Conservation (phyloP, 2,888 invertebrate genomes). For the Drosophila macrothrix region DNA sequence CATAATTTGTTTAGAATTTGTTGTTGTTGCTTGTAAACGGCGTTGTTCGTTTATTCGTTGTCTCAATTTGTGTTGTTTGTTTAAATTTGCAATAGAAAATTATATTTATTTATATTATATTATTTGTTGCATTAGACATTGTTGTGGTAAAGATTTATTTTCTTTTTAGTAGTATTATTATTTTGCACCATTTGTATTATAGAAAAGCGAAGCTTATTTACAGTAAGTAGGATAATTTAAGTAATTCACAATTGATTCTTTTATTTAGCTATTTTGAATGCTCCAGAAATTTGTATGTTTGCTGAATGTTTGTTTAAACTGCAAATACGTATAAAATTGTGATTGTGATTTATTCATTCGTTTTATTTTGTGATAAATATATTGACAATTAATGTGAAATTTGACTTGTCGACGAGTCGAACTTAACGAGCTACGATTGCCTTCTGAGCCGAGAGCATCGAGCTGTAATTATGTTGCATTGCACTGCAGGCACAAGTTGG, state of each 20-base stretch:
- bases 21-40: constrained; percentile 64
- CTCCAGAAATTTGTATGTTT: constrained; percentile 25
- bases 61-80: constrained; percentile 55
- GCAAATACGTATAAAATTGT: constrained; percentile 13
- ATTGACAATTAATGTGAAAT: not conserved
- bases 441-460: constrained; percentile 57
- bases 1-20: constrained; percentile 37
- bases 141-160: constrained; percentile 14
- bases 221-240: constrained; percentile 26
- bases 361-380: not conserved
- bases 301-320: constrained; percentile 33
- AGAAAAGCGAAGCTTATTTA: constrained; percentile 47
- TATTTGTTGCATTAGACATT: constrained; percentile 34
- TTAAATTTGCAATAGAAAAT: constrained; percentile 36
- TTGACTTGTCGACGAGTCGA: constrained; percentile 19
- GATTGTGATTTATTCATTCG: not conserved
- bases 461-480: constrained; percentile 72
- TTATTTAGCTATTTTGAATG: constrained; percentile 54
- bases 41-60: constrained; percentile 83
- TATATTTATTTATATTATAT: constrained; percentile 27
- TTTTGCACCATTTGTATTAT: constrained; percentile 22
- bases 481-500: constrained; percentile 23
- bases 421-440: constrained; percentile 58
- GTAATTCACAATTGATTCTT: constrained; percentile 32
- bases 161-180: not conserved